Evolutionary conservation across 2,888 invertebrate species (phyloP), one percentile per base, ranked within the genome.

Genomic region (Drosophila mimetica): DNA sequence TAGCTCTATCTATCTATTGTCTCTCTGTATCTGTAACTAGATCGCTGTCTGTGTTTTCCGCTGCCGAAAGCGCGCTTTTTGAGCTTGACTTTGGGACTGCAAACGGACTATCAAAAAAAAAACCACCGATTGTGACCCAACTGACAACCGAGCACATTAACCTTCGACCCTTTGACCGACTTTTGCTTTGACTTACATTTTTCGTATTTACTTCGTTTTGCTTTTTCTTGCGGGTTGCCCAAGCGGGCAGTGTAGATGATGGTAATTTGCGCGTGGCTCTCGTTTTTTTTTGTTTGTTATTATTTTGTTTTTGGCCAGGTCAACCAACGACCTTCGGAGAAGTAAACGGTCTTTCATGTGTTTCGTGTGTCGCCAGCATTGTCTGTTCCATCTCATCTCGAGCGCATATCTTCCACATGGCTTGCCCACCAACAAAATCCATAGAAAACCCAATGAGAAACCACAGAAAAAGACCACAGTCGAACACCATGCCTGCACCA

Each of bases 321-420:
- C 30, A 30, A 13, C 30, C 20, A 46, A 60, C 22, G 61, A 60
- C 60, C 60, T 60, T 61, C 44, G 60, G 34, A 60, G 39, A 14
- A 3, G 13, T 20, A 9, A 28, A 28, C 28, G 72, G 52, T 53
- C 47, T 20, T 50, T 61, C 71, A 54, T 73, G 60, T 74, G 63
- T 66, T 59, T 48, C 67, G 63, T 64, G 69, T 59, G 57, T 83
- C 76, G 74, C 71, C 64, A 65, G 69, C 79, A 79, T 83, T 59
- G 73, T 81, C 36, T 75, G 66, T 84, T 75, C 65, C 81, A 85
- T 87, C 66, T 87, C 82, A 82, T 87, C 53, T 48, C 60, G 52
- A 67, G 71, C 58, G 55, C 65, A 66, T 71, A 53, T 59, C 53
- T 54, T 47, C 55, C 60, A 79, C 79, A 77, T 69, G 67, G 61